Conservation (phyloP, 2,797 vertebrate genomes). For the Neosilurus hyrtlii region DNA sequence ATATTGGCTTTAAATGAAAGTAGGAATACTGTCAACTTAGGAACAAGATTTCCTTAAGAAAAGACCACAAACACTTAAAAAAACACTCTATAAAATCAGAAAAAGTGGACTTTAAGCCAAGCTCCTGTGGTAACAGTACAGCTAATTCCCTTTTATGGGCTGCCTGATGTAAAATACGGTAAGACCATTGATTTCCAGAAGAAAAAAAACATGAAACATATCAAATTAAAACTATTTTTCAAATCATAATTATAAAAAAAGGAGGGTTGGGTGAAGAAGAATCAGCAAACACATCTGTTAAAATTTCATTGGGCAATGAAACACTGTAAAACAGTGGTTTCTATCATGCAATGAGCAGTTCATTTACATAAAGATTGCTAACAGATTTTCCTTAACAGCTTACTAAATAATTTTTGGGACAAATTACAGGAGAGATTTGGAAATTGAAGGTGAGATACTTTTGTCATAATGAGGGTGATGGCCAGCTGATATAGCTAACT, state of each 20-base stretch:
- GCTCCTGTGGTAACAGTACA: constrained; percentile 53
- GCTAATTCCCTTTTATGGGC: constrained; percentile 46
- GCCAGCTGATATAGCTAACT: background rate
- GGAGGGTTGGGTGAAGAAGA: constrained; percentile 25
- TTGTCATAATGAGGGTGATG: background rate
- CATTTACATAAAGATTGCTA: too few relatives aligned
- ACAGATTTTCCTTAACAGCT: background rate
- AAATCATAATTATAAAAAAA: constrained; percentile 39
- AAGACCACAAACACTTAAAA: background rate
- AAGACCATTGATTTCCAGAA: constrained; percentile 45
- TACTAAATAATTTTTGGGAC: background rate
- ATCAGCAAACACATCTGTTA: constrained; percentile 33
- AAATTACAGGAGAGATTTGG: too few relatives aligned
- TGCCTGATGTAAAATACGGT: constrained; percentile 44
- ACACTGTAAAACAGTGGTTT: too few relatives aligned
- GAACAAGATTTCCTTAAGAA: background rate
- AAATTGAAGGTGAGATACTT: too few relatives aligned
- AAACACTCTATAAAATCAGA: constrained; percentile 32
- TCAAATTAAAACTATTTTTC: too few relatives aligned
- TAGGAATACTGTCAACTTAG: background rate
- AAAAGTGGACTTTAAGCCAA: constrained; percentile 61
- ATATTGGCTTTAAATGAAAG: too few relatives aligned
- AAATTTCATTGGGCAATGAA: too few relatives aligned
- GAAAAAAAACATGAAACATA: constrained; percentile 40
- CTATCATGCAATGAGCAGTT: too few relatives aligned